phyloP scores from a whole-genome alignment of 2,888 invertebrate genomes.

The Drosophila hamatofila region DNA sequence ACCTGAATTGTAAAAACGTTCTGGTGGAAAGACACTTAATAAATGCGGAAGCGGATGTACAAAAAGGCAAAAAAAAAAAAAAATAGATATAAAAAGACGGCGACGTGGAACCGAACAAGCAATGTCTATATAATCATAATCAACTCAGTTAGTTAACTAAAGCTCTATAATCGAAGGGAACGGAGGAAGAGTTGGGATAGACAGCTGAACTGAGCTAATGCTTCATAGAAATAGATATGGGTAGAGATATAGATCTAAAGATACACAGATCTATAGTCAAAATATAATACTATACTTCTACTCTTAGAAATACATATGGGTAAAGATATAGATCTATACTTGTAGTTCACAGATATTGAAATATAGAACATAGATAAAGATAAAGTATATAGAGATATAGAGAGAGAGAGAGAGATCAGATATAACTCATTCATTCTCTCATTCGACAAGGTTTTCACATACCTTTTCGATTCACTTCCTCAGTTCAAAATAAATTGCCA shows the following conservation, averaged over 20 bases:
- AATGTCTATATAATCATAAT: slow-evolving; percentile 82
- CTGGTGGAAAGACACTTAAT: slow-evolving; percentile 81
- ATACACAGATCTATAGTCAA: too few species aligned
- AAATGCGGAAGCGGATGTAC: slow-evolving; percentile 84
- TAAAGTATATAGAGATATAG: neutral
- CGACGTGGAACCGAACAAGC: slow-evolving; percentile 47
- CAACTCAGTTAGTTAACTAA: slow-evolving; percentile 77
- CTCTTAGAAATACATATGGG: too few species aligned
- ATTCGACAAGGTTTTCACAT: slow-evolving; percentile 1
- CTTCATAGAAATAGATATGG: neutral
- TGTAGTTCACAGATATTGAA: too few species aligned
- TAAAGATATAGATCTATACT: too few species aligned
- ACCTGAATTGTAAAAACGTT: slow-evolving; percentile 81
- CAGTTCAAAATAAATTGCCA: slow-evolving; percentile 4
- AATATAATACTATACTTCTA: too few species aligned
- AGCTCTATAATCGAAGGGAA: slow-evolving; percentile 21
- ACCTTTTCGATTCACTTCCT: slow-evolving; percentile 35
- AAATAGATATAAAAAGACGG: slow-evolving; percentile 22
- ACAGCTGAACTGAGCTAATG: neutral
- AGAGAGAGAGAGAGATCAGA: neutral
- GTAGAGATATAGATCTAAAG: neutral
- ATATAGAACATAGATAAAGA: neutral
- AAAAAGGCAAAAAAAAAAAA: slow-evolving; percentile 54
- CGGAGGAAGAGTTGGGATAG: neutral
- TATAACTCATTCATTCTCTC: neutral